Conservation (phyloP, 2,888 invertebrate genomes). For the Drosophila kokeensis region DNA sequence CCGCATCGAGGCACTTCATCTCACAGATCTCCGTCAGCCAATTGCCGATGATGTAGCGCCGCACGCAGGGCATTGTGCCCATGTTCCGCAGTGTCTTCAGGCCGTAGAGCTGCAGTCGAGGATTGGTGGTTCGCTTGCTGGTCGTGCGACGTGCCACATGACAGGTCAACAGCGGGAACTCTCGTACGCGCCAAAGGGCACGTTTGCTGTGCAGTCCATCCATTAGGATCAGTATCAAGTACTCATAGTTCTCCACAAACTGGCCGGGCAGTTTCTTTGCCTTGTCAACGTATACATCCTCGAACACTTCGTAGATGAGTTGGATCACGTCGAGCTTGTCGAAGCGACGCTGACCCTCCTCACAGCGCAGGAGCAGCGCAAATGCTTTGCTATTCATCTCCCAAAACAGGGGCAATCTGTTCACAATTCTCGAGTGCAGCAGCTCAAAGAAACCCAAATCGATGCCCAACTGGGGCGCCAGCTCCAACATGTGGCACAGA, state of each 20-base stretch:
- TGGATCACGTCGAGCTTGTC: constrained; percentile 72
- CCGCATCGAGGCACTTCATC: constrained; percentile 60
- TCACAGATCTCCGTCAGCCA: constrained; percentile 66
- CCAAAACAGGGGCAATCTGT: constrained; percentile 61
- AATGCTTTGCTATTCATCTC: constrained; percentile 81
- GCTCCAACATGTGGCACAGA: constrained; percentile 76
- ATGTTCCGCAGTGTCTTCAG: constrained; percentile 79
- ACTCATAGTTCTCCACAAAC: constrained; percentile 62
- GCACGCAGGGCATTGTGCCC: constrained; percentile 81
- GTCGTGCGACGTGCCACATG: constrained; percentile 66
- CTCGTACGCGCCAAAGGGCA: constrained; percentile 80
- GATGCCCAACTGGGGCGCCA: constrained; percentile 74
- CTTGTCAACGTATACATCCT: constrained; percentile 6
- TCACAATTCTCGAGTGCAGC: constrained; percentile 66
- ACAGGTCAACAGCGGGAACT: constrained; percentile 75
- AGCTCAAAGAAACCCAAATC: constrained; percentile 79
- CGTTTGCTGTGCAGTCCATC: constrained; percentile 75
- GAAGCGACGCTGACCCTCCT: constrained; percentile 74
- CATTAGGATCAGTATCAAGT: constrained; percentile 69
- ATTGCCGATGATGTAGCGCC: constrained; percentile 76
- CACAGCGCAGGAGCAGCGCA: constrained; percentile 79
- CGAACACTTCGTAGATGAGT: constrained; percentile 69
- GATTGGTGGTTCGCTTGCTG: constrained; percentile 35
- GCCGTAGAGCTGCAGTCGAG: constrained; percentile 77
- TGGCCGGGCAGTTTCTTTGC: constrained; percentile 15